phyloP scores from a whole-genome alignment of 1,140 invertebrate genomes.

The Plodia interpunctella region DNA sequence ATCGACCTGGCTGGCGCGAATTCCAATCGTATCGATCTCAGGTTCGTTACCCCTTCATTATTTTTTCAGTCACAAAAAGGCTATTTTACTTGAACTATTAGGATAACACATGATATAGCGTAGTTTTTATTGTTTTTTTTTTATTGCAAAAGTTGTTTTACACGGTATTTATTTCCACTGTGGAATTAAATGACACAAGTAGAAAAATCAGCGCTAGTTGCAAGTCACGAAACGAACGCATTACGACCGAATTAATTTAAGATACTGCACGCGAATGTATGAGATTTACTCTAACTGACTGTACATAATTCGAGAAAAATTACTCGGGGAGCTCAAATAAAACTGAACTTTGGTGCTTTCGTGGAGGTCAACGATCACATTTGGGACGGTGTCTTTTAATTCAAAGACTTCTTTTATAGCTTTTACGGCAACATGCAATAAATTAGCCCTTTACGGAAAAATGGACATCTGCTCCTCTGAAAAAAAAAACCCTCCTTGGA shows the following conservation, averaged over 20 bases:
- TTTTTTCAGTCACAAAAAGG: slow-evolving; percentile 43
- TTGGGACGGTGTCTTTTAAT: slow-evolving; percentile 45
- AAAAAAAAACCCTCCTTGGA: slow-evolving; percentile 64
- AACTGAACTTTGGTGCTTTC: slow-evolving; percentile 25
- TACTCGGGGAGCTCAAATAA: not conserved
- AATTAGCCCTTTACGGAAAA: slow-evolving; percentile 65
- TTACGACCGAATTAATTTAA: no score
- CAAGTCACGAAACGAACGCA: no score
- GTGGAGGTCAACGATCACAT: slow-evolving; percentile 41
- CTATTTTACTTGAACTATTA: slow-evolving; percentile 16
- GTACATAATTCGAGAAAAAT: not conserved
- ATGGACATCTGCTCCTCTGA: slow-evolving; percentile 63
- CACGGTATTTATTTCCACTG: slow-evolving; percentile 5
- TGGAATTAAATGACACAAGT: slow-evolving; percentile 1
- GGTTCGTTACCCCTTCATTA: slow-evolving; percentile 48
- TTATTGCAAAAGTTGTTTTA: no score
- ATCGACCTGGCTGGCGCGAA: slow-evolving; percentile 44
- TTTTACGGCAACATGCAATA: slow-evolving; percentile 56
- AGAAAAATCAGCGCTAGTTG: not conserved
- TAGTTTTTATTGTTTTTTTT: no score
- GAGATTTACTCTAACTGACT: no score
- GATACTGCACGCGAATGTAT: no score
- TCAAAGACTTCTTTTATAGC: slow-evolving; percentile 51
- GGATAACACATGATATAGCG: no score
- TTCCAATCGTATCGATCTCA: slow-evolving; percentile 51